Evolutionary conservation across 2,888 invertebrate species (phyloP), one percentile per base, ranked within the genome.

Genomic region (Camptogramma bilineatum): DNA sequence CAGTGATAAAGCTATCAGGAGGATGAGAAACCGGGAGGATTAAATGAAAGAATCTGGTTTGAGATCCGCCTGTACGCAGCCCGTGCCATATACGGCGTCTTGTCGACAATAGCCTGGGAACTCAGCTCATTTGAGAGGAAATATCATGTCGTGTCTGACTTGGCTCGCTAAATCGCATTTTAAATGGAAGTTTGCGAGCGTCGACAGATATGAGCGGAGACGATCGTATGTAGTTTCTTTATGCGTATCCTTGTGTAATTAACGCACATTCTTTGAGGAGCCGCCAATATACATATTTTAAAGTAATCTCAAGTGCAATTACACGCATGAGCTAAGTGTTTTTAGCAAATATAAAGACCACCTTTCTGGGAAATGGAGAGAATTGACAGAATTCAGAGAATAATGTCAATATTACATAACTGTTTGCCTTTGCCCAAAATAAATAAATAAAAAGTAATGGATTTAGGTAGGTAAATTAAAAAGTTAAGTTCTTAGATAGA

Each of bases 91-190:
- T 85, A 92, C 86, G 92, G 91, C 80, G 80, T 73, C 78, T 73
- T 78, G 83, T 87, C 88, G 84, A 92, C 92, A 93, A 93, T 92
- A 84, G 86, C 87, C 82, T 92, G 92, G 91, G 92, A 93, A 93
- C 92, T 82, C 78, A 81, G 88, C 91, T 93, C 92, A 92, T 93
- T 93, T 93, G 88, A 89, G 84, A 87, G 90, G 88, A 90, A 90
- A 91, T 90, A 91, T 90, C 84, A 88, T 87, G 83, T 85, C 84
- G 83, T 79, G 78, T 82, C 81, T 76, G 73, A 68, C 79, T 75
- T 73, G 76, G 75, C 80, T 82, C 82, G 87, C 86, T 88, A 86
- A 90, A 88, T 86, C 86, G 85, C 79, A 83, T 87, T 89, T 90
- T 87, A 90, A 88, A 89, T 83, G 82, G 79, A 81, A 82, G 79